Conservation (phyloP, 2,888 invertebrate species). For the Phymatocera aterrima region DNA sequence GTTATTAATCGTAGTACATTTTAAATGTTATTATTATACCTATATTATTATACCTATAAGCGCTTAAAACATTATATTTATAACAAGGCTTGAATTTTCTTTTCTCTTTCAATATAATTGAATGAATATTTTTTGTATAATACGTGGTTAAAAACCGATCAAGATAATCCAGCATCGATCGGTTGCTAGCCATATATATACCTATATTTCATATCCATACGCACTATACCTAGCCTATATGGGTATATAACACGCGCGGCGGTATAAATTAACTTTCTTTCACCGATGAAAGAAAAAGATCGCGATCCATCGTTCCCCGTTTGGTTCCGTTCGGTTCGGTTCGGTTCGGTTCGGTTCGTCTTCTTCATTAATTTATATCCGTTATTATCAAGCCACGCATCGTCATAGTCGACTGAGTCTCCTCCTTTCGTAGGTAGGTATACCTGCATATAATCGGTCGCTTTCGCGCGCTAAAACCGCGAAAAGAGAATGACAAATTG, state of each 20-base stretch:
- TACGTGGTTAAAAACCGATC: conserved; percentile 5
- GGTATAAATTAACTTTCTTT: too few relatives aligned
- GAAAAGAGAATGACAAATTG: background rate
- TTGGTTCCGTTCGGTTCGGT: too few relatives aligned
- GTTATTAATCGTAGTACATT: conserved; percentile 41
- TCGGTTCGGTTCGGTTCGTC: too few relatives aligned
- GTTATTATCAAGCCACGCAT: conserved; percentile 25
- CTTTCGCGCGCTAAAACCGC: background rate
- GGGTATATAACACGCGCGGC: too few relatives aligned
- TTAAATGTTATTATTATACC: conserved; percentile 34
- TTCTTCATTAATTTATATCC: too few relatives aligned
- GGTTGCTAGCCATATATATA: background rate
- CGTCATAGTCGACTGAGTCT: conserved; percentile 22
- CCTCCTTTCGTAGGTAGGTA: background rate
- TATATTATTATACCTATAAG: too few relatives aligned
- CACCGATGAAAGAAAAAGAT: background rate
- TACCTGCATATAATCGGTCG: too few relatives aligned
- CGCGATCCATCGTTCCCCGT: background rate
- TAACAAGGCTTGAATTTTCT: conserved; percentile 10
- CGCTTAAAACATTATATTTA: conserved; percentile 33
- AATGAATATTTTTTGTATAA: background rate
- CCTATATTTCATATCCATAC: too few relatives aligned
- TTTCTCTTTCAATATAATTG: background rate
- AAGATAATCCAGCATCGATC: conserved; percentile 11
- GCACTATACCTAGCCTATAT: too few relatives aligned